A percentile compares a stretch with the other conserved stretches of the same genome.
These are phyloP conservation scores for Candidula unifasciata DNA, from an alignment of 2,888 invertebrate species.

Conservation along the genomic window DNA sequence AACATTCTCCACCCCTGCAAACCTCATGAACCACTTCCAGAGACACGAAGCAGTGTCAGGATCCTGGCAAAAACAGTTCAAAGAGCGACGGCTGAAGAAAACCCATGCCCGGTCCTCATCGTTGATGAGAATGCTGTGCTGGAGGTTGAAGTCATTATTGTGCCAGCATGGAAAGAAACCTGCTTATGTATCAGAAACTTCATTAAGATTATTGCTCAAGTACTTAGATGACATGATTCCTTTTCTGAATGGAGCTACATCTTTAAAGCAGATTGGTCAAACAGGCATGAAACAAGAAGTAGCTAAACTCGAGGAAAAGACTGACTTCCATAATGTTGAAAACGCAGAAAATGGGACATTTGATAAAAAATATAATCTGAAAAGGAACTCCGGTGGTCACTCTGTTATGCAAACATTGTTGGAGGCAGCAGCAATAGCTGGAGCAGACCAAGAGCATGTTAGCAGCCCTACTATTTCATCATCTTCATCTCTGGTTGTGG, in stretches of 20 bases:
- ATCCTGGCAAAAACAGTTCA: conserved; percentile 8
- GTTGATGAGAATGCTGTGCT: background rate
- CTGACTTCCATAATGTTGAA: background rate
- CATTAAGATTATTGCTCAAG: conserved; percentile 32
- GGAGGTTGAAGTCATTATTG: background rate
- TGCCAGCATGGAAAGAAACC: background rate
- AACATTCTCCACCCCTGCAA: conserved; percentile 35
- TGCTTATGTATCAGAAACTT: conserved; percentile 20
- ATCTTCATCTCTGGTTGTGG: background rate
- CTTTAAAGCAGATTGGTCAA: background rate
- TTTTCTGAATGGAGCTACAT: conserved; percentile 17
- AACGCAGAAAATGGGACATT: conserved; percentile 7
- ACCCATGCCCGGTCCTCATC: background rate
- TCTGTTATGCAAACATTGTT: conserved; percentile 45
- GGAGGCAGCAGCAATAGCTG: conserved; percentile 43
- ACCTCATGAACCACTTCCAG: conserved; percentile 45
- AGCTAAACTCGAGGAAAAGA: conserved; percentile 2
- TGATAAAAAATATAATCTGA: background rate
- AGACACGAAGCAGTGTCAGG: conserved; percentile 42
- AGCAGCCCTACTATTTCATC: conserved; percentile 15
- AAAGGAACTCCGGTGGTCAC: conserved; percentile 29
- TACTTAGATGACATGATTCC: conserved; percentile 30
- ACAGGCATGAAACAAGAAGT: background rate
- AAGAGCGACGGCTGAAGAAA: background rate
- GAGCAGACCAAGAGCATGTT: background rate